Conservation (phyloP, 2,113 vertebrate genomes). For the Telmatochromis brachygnathus region DNA sequence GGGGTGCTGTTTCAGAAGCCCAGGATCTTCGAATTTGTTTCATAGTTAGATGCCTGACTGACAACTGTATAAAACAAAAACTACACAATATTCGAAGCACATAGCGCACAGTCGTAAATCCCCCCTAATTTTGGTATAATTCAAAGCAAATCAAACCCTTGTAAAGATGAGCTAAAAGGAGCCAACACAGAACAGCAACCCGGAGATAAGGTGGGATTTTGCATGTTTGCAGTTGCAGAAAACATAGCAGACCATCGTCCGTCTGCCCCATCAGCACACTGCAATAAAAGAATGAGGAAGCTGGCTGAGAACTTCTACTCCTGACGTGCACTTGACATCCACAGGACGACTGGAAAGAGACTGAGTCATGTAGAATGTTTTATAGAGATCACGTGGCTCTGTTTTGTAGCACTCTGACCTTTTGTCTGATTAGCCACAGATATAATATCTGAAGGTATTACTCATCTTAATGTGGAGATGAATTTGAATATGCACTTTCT, state of each 20-base stretch:
- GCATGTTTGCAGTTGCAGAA: background rate
- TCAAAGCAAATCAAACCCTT: background rate
- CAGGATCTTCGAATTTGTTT: background rate
- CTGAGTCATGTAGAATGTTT: background rate
- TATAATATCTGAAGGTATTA: background rate
- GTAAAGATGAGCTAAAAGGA: fast-evolving
- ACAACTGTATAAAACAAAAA: background rate
- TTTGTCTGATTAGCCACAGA: background rate
- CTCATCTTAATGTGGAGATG: background rate
- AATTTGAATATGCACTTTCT: background rate
- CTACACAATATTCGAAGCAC: background rate
- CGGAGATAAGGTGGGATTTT: fast-evolving
- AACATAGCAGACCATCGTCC: fast-evolving
- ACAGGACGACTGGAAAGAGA: fast-evolving
- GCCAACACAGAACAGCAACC: background rate
- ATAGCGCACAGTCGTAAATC: background rate
- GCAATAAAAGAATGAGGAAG: background rate
- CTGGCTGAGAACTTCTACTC: background rate
- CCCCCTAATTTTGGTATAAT: background rate
- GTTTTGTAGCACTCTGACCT: background rate
- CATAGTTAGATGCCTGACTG: background rate
- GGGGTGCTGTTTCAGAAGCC: background rate
- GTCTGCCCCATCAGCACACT: background rate
- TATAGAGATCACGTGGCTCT: fast-evolving
- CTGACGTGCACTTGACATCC: background rate